Evolutionary conservation across 1,140 invertebrate genomes (phyloP).

Genomic region (Drosophila bipectinata): DNA sequence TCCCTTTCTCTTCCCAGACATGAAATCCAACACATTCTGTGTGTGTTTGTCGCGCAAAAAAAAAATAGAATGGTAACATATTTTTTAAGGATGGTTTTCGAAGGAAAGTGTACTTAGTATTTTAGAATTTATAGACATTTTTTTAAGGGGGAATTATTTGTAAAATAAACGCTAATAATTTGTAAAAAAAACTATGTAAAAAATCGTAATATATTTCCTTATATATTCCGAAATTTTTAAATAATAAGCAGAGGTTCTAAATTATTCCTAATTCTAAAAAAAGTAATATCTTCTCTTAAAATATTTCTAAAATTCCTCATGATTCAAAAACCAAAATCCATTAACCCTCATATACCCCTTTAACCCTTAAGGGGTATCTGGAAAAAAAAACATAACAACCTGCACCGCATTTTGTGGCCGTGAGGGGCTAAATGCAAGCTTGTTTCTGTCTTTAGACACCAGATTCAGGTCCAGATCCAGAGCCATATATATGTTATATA

Average conservation of each 20-base stretch:
- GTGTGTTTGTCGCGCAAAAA: constrained; percentile 29
- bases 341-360: neutral
- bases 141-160: neutral
- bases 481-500: neutral
- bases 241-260: neutral
- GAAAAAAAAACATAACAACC: neutral
- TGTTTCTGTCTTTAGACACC: constrained; percentile 18
- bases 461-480: constrained; percentile 25
- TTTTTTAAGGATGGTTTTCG: neutral
- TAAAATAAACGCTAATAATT: neutral
- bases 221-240: neutral
- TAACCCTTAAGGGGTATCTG: neutral
- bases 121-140: neutral
- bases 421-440: constrained; percentile 16
- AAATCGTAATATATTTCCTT: too few species aligned
- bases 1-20: constrained; percentile 1
- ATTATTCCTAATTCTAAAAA: neutral
- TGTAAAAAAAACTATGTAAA: neutral
- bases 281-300: neutral
- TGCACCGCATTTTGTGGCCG: constrained; percentile 15
- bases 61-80: constrained; percentile 9
- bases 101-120: neutral
- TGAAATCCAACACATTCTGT: constrained; percentile 5
- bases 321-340: neutral
- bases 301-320: neutral